A percentile compares a stretch with the other conserved stretches of the same genome.
These are phyloP conservation scores for Scophthalmus maximus DNA, from an alignment of 2,113 vertebrate genomes.

Conservation along the genomic window DNA sequence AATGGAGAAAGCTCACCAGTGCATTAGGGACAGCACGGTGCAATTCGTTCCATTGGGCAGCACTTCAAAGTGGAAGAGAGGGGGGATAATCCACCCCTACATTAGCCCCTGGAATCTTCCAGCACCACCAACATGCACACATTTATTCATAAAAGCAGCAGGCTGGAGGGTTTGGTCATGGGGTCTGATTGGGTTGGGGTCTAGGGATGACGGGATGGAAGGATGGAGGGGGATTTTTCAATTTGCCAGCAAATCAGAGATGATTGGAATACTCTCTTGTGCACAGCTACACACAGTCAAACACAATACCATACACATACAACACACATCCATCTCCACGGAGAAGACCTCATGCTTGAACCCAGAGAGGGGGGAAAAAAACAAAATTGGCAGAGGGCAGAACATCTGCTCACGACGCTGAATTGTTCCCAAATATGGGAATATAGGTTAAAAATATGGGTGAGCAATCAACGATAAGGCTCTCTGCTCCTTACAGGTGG, in stretches of 20 bases:
- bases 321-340: conserved; percentile 3
- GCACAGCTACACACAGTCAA: conserved; percentile 19
- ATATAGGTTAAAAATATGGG: conserved; percentile 34
- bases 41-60: conserved; percentile 79
- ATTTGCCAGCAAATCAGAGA: conserved; percentile 74
- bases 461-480: neutral
- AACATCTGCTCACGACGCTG: neutral
- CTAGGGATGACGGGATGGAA: conserved; percentile 52
- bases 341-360: conserved; percentile 25
- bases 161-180: conserved; percentile 44
- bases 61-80: conserved; percentile 75
- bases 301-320: conserved; percentile 23
- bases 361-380: neutral
- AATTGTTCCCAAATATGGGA: conserved; percentile 6
- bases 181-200: conserved; percentile 70
- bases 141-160: conserved; percentile 51
- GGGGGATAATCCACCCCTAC: conserved; percentile 71
- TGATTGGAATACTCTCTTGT: conserved; percentile 60
- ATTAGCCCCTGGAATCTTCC: conserved; percentile 71
- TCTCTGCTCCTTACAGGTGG: conserved; percentile 18
- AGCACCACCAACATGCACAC: conserved; percentile 51
- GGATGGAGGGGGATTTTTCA: conserved; percentile 68
- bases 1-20: conserved; percentile 70
- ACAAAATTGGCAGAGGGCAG: neutral
- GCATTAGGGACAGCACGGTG: conserved; percentile 72